Base-by-base conservation (phyloP, 2,113 vertebrate species). In the Hiodon alosoides region DNA sequence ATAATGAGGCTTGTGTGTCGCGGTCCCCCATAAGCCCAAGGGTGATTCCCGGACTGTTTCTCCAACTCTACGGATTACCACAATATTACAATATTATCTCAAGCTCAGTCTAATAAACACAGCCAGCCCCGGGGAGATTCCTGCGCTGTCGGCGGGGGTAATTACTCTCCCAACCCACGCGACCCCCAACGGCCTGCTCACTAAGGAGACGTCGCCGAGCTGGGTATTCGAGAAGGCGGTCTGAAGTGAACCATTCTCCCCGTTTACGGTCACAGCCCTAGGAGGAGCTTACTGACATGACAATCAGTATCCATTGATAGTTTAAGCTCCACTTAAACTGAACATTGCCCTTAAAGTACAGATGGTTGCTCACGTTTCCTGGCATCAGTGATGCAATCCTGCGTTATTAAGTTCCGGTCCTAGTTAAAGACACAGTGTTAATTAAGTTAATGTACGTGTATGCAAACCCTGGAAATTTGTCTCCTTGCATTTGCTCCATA, bases 401-500 rank as follows among this genome's bases (percentile, higher is more conserved):
- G 11, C 61, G 70, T 59, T 72, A 60, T 60, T 50, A 50, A 31
- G 48, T 72, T 60, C 61, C 62, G 58, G 51, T 71, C 58, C 48
- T 71, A 66, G 70, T 67, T 71, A 72, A 66, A 77, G 31, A 78
- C 50, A 69, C 76, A 69, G 65, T 71, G 46, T 76, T 75, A 61
- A 69, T 54, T 72, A 31, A 31, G 31, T 77, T 55, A 13, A 64
- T 64, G 68, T 71, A 76, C 75, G 53, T 71, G 75, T 76, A 80
- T 62, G 17, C 77, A 1, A 0, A 0, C n/a, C 77, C 74, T 79
- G 72, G 86, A 80, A 61, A 71, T 88, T 78, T 9, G 79, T 75
- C 59, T 87, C 79, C 85, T 84, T 89, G 85, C 87, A 85, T 89
- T 92, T 89, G 84, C 86, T 89, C 87, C 74, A 87, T 89, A 87